Evolutionary conservation across 2,797 vertebrate genomes (phyloP), one percentile per base, ranked within the genome.

Genomic region (Phaenicophaeus curvirostris): DNA sequence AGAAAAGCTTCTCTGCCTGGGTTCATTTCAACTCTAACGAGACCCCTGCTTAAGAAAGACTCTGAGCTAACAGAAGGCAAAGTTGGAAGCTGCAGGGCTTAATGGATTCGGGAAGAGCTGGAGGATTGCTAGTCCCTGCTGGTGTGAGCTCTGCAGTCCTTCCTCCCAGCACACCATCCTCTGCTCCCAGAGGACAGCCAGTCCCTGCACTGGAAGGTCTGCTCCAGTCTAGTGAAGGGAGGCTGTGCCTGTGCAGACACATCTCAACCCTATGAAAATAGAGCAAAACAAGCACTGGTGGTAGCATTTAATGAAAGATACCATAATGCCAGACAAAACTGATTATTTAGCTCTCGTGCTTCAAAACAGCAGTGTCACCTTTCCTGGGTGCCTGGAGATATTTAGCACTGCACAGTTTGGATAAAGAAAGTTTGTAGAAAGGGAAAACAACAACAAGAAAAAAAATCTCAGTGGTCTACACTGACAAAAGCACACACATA

Each of bases 1-100:
- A n/a, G 76, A 91, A 91, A 84, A 88, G 17, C 76, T 86, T 86
- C 69, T 44, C 73, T 94, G 59, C 30, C 44, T 81, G 31, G 24
- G 62, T 72, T 85, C 62, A 57, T 69, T 82, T 79, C 77, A 73
- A 46, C 53, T 84, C 44, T 35, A 67, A 67, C 58, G 69, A 84
- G 66, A 57, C 27, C 33, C 18, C 44, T 69, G 12, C 62, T 87
- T 73, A 87, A 58, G 39, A 86, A 78, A 76, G 42, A 79, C 80
- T 11, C 48, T 21, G 48, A 90, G 51, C 35, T 83, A 61, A 62
- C 57, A 74, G 82, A 75, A 89, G 48, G 62, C 42, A 63, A 67
- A 11, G 68, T 42, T 8, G 1, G 57, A 73, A 50, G 62, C 27
- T 78, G 59, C 31, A 37, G 30, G 30, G 46, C 46, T 78, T 51